Evolutionary conservation across 2,113 vertebrate species (phyloP), one percentile per base, ranked within the genome.

Genomic region (Cyanoliseus patagonus): DNA sequence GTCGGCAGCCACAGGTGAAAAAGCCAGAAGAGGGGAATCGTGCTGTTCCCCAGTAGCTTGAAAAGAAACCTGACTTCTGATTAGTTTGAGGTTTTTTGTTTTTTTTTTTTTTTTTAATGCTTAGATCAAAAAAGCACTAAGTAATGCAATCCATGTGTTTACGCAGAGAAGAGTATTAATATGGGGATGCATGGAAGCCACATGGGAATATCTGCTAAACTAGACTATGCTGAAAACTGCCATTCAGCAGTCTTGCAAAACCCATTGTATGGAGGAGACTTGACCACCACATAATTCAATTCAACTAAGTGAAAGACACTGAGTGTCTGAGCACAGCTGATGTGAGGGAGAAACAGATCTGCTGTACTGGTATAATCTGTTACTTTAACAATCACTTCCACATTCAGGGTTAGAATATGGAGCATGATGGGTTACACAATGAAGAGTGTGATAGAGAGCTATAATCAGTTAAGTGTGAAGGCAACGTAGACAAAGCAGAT

Each of bases 171-270:
- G 16, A 83, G 47, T 59, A 90, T 78, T 75, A 90, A 52, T 67
- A 87, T 64, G 74, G 33, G 83, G 80, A 92, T 85, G 83, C 88
- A 96, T 96, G 96, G 96, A 88, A 84, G 66, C 95, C 95, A 97
- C 81, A 94, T 95, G 94, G 94, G 88, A 95, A 77, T 95, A 93
- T 94, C 91, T 95, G 66, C 66, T 93, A 96, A 96, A 96, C 35
- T 41, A 94, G 77, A 69, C 66, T 57, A 15, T 72, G 42, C 52
- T 27, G 19, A 83, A 96, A 95, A 66, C 79, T 92, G 27, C 30
- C 69, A 84, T 91, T 94, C 83, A 91, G 73, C 83, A 75, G 33
- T 76, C 69, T 84, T 92, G 86, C 91, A 92, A 93, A 96, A 91
- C 16, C 19, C 81, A 12, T 24, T 85, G 62, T 49, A 79, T 28